Evolutionary conservation across 1,140 invertebrate species (phyloP), one percentile per base, ranked within the genome.

Genomic region (Nephila pilipes): DNA sequence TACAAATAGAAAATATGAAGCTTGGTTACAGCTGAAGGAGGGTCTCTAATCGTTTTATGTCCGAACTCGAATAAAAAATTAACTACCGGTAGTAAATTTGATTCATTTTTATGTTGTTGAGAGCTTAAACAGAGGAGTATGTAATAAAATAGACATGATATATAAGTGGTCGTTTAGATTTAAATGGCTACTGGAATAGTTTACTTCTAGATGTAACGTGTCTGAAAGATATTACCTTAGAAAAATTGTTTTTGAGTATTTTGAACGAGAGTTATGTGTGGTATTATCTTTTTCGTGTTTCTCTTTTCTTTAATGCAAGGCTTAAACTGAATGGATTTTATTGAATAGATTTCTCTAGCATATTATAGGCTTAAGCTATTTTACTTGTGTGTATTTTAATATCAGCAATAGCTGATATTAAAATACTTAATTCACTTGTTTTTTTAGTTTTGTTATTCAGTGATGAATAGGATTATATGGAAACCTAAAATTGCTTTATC

Each of bases 31-130:
- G 12, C 12, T 32, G 14, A 69, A 69, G 65, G 65, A 29, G 65
- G 65, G 65, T 29, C 29, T 10, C 29, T 32, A 69, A 69, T 69
- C 65, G 65, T 69, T 69, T 69, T 69, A 69, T 69, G 65, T 69
- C 25, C 29, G 25, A 14, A 14, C 65, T 29, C 0, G 25, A 29
- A 32, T 69, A 25, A 69, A 29, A 69, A 69, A 32, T 14, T 69
- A 69, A 29, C 29, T 16, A 69, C 29, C 25, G 65, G 65, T 69
- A 32, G 32, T 69, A 69, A 69, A 69, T 69, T 32, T 69, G 65
- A 32, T 69, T 25, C 29, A 69, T 69, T 69, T 69, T 69, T 12
- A 46, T 46, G 46, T 46, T 69, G n/a, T 32, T 32, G 65, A n/a
- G 3, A 25, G 25, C n/a, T 1, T 29, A 16, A 29, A 32, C 4